Conservation (phyloP, 2,888 invertebrate species). For the Tenthredo distinguenda region DNA sequence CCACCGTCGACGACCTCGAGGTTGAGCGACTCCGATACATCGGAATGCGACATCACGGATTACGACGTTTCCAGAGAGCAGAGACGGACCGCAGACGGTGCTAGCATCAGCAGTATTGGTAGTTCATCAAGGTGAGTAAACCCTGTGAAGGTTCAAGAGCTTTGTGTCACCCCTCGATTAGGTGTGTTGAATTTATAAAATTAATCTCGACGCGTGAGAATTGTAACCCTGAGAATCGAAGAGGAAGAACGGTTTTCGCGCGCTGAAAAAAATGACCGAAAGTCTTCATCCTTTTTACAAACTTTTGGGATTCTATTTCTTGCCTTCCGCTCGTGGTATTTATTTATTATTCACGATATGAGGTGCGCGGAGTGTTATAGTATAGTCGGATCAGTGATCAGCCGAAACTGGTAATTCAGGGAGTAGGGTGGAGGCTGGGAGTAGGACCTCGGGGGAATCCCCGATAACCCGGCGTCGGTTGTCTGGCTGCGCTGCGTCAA, state of each 20-base stretch:
- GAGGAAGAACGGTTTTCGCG: background rate
- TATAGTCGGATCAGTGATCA: slow-evolving; percentile 33
- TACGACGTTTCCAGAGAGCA: slow-evolving; percentile 78
- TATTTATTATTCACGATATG: slow-evolving; percentile 21
- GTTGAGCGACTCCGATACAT: slow-evolving; percentile 95
- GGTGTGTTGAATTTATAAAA: background rate
- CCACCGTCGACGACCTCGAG: slow-evolving; percentile 93
- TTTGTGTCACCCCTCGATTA: background rate
- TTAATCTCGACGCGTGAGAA: background rate
- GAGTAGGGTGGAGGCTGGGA: slow-evolving; percentile 17
- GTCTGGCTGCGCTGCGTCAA: slow-evolving; percentile 49
- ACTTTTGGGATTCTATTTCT: background rate
- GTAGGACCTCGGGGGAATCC: slow-evolving; percentile 41
- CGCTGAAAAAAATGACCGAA: background rate
- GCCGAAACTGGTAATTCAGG: slow-evolving; percentile 32
- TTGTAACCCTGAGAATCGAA: background rate
- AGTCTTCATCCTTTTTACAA: background rate
- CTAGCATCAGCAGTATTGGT: slow-evolving; percentile 94
- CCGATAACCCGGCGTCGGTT: slow-evolving; percentile 43
- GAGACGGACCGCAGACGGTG: slow-evolving; percentile 86
- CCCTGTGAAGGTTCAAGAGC: background rate
- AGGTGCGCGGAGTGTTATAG: background rate
- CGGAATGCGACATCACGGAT: slow-evolving; percentile 81
- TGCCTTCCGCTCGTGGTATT: background rate
- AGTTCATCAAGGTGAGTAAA: slow-evolving; percentile 88